Percentiles rank a stretch among this genome's conserved stretches.
Conservation (phyloP, 2,888 invertebrate species). For the Tipula confusa region DNA sequence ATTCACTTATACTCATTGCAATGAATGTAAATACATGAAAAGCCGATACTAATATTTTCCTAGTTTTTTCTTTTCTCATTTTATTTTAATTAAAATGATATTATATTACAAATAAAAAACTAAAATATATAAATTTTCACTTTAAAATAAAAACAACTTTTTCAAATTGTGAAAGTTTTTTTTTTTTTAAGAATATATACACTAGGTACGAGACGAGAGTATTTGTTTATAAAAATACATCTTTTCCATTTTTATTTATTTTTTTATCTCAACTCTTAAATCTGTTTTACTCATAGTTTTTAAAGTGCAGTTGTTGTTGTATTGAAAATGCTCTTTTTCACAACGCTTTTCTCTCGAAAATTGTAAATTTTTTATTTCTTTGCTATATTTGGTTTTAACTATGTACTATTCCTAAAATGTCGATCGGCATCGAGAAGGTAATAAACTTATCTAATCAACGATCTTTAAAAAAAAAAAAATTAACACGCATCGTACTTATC, state of each 20-base stretch:
- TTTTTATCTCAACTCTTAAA: neutral
- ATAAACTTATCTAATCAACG: neutral
- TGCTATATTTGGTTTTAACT: no score
- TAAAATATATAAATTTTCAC: neutral
- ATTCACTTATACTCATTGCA: neutral
- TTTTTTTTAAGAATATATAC: neutral
- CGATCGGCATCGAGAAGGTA: neutral
- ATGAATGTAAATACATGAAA: neutral
- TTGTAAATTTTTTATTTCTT: neutral
- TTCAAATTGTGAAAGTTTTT: constrained; percentile 25
- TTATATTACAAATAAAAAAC: constrained; percentile 3
- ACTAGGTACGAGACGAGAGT: neutral
- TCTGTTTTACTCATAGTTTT: neutral
- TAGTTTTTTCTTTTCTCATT: neutral
- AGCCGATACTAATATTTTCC: neutral
- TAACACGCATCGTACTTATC: neutral
- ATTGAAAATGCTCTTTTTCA: neutral
- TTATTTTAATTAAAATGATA: neutral
- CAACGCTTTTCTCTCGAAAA: neutral
- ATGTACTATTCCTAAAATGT: neutral
- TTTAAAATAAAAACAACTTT: constrained; percentile 25
- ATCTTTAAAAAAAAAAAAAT: neutral
- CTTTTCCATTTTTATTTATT: neutral
- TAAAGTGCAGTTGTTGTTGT: neutral
- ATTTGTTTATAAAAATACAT: neutral